Percentiles rank a stretch among this genome's conserved stretches.
phyloP scores from a whole-genome alignment of 2,113 vertebrate species.

The Cyanoramphus novaezelandiae region DNA sequence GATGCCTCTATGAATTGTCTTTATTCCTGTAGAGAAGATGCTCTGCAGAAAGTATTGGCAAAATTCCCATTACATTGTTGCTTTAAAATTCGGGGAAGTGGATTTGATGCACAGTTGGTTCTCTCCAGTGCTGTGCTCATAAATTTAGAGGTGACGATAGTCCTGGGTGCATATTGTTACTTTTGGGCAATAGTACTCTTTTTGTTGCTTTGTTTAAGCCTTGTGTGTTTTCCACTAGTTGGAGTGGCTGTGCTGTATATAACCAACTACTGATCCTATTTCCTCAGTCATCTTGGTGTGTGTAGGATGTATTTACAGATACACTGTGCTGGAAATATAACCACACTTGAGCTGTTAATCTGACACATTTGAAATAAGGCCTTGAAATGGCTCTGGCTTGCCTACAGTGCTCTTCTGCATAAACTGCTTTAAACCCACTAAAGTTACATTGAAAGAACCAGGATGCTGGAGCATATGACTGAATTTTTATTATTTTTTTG shows the following conservation, averaged over 20 bases:
- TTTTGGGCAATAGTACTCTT: background rate
- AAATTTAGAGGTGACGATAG: background rate
- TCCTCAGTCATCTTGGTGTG: background rate
- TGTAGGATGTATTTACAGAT: background rate
- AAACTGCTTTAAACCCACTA: background rate
- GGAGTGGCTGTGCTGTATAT: background rate
- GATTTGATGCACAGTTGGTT: background rate
- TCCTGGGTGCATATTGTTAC: background rate
- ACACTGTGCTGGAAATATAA: background rate
- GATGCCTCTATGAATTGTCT: accelerated
- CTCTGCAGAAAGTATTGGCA: background rate
- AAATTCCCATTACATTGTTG: background rate
- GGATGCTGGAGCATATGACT: background rate
- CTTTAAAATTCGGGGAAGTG: background rate
- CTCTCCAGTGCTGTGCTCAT: background rate
- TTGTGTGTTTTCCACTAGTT: background rate
- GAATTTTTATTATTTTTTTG: background rate
- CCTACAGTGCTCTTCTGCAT: background rate
- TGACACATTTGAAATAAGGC: background rate
- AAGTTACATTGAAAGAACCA: background rate
- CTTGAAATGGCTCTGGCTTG: background rate
- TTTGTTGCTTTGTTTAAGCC: background rate
- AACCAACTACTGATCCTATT: background rate
- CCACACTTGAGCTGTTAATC: background rate
- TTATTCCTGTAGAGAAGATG: background rate